Conservation (phyloP, 1,140 invertebrate species). For the Fopius arisanus region DNA sequence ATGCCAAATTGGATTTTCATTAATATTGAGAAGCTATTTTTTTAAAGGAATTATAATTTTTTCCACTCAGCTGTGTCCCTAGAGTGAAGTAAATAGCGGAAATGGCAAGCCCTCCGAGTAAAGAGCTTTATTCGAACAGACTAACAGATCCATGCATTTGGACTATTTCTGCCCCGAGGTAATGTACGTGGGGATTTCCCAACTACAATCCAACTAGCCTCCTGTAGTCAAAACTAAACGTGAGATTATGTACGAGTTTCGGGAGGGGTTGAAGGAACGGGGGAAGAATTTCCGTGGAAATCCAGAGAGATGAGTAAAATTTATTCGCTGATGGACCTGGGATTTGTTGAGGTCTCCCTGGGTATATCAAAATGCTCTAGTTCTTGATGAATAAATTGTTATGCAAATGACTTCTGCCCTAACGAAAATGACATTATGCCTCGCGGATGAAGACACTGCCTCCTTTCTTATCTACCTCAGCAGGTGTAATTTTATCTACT, state of each 20-base stretch:
- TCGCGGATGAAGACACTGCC: background rate
- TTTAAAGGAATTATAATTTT: too few species aligned
- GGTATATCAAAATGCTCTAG: background rate
- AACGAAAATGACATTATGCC: background rate
- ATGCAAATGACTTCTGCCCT: too few species aligned
- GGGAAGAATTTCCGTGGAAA: background rate
- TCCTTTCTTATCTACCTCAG: background rate
- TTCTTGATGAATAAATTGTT: background rate
- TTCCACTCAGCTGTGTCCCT: too few species aligned
- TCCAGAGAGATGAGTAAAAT: constrained; percentile 4
- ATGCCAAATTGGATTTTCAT: too few species aligned
- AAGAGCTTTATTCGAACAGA: constrained; percentile 32
- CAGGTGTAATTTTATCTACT: constrained; percentile 1
- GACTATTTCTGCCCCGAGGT: background rate
- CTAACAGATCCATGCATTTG: background rate
- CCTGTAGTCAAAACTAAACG: constrained; percentile 17
- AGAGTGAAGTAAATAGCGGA: constrained; percentile 40
- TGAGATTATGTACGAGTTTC: constrained; percentile 20
- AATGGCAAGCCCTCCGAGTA: constrained; percentile 39
- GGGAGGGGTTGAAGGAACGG: background rate
- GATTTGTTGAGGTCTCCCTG: background rate
- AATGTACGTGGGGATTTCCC: background rate
- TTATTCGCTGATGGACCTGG: constrained; percentile 8
- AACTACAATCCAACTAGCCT: background rate
- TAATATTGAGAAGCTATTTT: too few species aligned